A percentile compares a stretch with the other conserved stretches of the same genome.
Conservation (phyloP, 1,140 invertebrate species). For the Formica selysi region DNA sequence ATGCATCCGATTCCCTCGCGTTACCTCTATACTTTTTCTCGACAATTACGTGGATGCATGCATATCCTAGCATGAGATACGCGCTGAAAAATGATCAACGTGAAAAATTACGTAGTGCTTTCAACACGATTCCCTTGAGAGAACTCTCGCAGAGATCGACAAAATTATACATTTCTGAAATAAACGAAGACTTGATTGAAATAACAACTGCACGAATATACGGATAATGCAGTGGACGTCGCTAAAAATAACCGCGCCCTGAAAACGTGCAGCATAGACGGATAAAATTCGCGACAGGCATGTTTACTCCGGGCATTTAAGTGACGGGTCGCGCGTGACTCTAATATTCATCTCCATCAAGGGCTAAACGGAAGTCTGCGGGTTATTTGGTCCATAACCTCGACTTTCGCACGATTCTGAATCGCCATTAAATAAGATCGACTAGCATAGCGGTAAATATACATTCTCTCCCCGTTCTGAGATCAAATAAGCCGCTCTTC, state of each 20-base stretch:
- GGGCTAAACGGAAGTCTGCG: constrained; percentile 51
- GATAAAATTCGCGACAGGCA: constrained; percentile 29
- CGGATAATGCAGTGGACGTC: neutral
- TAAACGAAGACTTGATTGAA: constrained; percentile 5
- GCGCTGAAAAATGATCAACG: constrained; percentile 27
- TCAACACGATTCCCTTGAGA: neutral
- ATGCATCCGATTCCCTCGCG: constrained; percentile 9
- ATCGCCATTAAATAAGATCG: constrained; percentile 38
- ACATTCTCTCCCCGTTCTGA: neutral
- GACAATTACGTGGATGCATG: neutral
- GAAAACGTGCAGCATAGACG: constrained; percentile 3
- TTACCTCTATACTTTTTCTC: neutral
- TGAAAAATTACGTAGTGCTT: constrained; percentile 5
- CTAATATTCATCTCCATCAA: constrained; percentile 46
- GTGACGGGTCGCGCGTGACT: constrained; percentile 48
- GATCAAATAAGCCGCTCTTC: neutral
- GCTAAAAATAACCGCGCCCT: constrained; percentile 10
- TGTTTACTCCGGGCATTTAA: constrained; percentile 17
- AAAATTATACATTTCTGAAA: neutral
- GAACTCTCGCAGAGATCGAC: neutral
- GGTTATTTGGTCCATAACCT: constrained; percentile 41
- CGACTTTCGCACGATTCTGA: constrained; percentile 54
- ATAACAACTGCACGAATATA: neutral
- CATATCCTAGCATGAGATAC: neutral
- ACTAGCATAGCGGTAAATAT: neutral